These are phyloP conservation scores for Laticauda laticaudata DNA, from an alignment of 2,113 vertebrate species.

Conservation along the genomic window DNA sequence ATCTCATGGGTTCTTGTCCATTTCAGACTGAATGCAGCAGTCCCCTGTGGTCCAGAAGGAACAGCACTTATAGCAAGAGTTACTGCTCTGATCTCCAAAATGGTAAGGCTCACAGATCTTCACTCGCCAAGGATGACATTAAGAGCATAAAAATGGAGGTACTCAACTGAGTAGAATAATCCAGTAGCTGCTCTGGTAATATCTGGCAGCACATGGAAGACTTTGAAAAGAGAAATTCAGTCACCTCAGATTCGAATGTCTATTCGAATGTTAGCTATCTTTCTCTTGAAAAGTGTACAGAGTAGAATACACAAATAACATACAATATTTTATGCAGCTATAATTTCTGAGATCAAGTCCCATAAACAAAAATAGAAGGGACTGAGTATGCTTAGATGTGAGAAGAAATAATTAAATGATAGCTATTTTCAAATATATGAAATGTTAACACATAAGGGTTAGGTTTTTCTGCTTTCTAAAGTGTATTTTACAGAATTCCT, in stretches of 20 bases:
- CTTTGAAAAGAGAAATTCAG: not conserved
- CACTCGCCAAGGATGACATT: not conserved
- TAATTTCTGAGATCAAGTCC: not conserved
- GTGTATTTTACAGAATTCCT: not conserved
- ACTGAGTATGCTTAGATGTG: not conserved
- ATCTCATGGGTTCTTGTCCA: conserved; percentile 35
- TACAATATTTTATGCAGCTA: not conserved
- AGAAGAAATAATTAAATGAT: not conserved
- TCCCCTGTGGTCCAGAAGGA: conserved; percentile 83
- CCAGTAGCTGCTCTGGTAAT: not conserved
- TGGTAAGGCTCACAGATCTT: conserved; percentile 72
- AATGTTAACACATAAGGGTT: not conserved
- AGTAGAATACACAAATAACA: not conserved
- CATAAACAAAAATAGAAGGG: not conserved
- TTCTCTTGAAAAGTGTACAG: not conserved
- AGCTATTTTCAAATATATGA: not conserved
- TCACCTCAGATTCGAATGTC: not conserved
- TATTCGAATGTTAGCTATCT: not conserved
- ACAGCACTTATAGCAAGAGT: conserved; percentile 75
- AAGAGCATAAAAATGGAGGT: not conserved
- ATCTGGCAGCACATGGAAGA: not conserved
- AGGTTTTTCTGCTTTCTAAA: not conserved
- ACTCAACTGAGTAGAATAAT: not conserved
- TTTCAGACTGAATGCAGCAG: conserved; percentile 86
- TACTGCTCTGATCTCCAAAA: conserved; percentile 79